Evolutionary conservation across 2,797 vertebrate genomes (phyloP).

Genomic region (Dermochelys coriacea): DNA sequence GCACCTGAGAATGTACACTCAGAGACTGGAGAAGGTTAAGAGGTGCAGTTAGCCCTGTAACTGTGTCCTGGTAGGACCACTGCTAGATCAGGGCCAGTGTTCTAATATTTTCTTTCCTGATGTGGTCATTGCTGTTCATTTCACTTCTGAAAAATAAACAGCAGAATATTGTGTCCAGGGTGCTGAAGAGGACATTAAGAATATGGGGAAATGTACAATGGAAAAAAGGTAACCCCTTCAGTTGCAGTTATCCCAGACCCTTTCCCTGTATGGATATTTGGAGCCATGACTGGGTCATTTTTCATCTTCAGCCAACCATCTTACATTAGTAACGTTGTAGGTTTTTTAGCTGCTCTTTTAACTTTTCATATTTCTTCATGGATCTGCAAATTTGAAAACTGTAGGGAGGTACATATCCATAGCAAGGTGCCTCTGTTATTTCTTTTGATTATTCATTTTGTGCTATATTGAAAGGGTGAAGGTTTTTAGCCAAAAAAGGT

Average conservation of each 20-base stretch:
- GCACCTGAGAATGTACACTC: not conserved
- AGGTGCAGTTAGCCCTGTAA: not conserved
- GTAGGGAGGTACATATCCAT: not conserved
- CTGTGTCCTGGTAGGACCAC: not conserved
- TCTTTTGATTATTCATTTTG: not conserved
- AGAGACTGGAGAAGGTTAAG: not conserved
- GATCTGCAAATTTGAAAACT: not conserved
- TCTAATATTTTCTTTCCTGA: constrained; percentile 1
- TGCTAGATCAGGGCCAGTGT: not conserved
- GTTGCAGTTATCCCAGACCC: not conserved
- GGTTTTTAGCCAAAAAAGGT: not conserved
- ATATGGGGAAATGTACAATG: not conserved
- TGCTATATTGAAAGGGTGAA: not conserved
- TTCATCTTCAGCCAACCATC: not conserved
- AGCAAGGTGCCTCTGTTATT: not conserved
- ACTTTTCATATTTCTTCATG: not conserved
- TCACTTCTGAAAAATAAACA: not conserved
- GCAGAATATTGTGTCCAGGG: not conserved
- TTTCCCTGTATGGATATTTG: not conserved
- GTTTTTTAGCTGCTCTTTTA: constrained; percentile 7
- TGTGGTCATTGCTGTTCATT: not conserved
- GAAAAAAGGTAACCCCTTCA: not conserved
- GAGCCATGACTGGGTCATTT: not conserved
- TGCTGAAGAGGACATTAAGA: not conserved
- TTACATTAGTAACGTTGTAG: not conserved